Evolutionary conservation across 1,140 invertebrate genomes (phyloP).

Genomic region (Drosophila jambulina): DNA sequence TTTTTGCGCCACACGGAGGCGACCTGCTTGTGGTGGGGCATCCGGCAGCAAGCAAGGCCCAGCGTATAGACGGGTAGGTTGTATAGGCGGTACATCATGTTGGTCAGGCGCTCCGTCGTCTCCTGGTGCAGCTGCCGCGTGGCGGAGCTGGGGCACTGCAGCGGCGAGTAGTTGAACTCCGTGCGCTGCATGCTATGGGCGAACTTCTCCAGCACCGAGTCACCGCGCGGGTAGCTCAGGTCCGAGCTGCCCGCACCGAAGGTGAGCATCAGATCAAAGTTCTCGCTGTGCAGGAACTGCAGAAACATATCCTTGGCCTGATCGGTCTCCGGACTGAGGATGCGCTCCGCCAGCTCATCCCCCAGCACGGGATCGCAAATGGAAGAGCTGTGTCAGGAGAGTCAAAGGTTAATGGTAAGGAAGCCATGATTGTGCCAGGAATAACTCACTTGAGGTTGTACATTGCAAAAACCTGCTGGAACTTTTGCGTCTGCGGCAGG

Average conservation of each 20-base stretch:
- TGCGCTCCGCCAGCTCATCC: slow-evolving; percentile 77
- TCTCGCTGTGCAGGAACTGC: slow-evolving; percentile 71
- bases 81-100: slow-evolving; percentile 87
- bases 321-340: slow-evolving; percentile 70
- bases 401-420: not conserved
- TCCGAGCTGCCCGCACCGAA: slow-evolving; percentile 76
- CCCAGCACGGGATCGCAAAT: slow-evolving; percentile 75
- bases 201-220: slow-evolving; percentile 73
- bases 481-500: slow-evolving; percentile 87
- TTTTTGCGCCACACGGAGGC: slow-evolving; percentile 91
- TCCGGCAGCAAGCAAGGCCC: slow-evolving; percentile 91
- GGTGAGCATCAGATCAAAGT: slow-evolving; percentile 76
- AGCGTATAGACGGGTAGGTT: slow-evolving; percentile 87
- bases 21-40: slow-evolving; percentile 89
- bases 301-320: slow-evolving; percentile 63
- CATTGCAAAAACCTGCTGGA: slow-evolving; percentile 58
- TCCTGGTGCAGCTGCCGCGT: slow-evolving; percentile 61
- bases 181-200: slow-evolving; percentile 71
- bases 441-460: slow-evolving; percentile 75
- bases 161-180: slow-evolving; percentile 74
- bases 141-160: slow-evolving; percentile 65
- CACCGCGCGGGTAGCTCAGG: slow-evolving; percentile 62
- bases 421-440: too few relatives aligned
- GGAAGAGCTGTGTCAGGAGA: slow-evolving; percentile 61
- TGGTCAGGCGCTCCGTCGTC: slow-evolving; percentile 85